Conservation (phyloP, 2,113 vertebrate species). For the Tiliqua scincoides region DNA sequence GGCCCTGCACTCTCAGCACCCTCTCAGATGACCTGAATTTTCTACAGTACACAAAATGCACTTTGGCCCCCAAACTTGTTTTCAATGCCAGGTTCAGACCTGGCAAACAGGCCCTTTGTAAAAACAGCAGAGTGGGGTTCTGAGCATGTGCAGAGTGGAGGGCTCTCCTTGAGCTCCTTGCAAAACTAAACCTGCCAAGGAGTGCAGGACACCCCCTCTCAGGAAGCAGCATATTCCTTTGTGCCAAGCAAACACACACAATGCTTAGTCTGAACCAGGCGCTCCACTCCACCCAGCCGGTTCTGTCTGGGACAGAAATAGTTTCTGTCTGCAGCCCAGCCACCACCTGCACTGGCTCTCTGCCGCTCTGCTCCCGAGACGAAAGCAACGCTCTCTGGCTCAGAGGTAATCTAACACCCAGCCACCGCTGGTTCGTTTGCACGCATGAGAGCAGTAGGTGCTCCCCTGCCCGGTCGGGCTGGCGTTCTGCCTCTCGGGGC, state of each 20-base stretch:
- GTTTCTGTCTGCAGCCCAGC: neutral
- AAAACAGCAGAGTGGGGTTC: neutral
- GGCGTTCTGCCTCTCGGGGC: neutral
- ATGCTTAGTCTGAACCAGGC: neutral
- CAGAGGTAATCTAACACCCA: neutral
- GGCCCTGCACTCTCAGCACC: neutral
- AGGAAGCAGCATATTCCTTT: neutral
- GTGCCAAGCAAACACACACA: neutral
- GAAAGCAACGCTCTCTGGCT: neutral
- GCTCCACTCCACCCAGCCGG: neutral
- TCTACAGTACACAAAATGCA: neutral
- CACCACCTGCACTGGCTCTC: neutral
- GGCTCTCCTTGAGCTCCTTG: neutral
- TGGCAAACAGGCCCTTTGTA: neutral
- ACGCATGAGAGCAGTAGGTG: neutral
- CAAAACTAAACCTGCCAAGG: neutral
- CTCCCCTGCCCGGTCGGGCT: neutral
- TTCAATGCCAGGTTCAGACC: neutral
- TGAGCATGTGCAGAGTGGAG: neutral
- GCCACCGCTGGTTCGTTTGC: neutral
- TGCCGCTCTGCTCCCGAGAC: neutral
- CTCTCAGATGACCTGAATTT: neutral
- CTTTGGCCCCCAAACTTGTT: no score
- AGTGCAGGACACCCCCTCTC: no score
- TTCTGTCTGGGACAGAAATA: neutral